Conservation (phyloP, 2,797 vertebrate species). For the Chaunax sp. region DNA sequence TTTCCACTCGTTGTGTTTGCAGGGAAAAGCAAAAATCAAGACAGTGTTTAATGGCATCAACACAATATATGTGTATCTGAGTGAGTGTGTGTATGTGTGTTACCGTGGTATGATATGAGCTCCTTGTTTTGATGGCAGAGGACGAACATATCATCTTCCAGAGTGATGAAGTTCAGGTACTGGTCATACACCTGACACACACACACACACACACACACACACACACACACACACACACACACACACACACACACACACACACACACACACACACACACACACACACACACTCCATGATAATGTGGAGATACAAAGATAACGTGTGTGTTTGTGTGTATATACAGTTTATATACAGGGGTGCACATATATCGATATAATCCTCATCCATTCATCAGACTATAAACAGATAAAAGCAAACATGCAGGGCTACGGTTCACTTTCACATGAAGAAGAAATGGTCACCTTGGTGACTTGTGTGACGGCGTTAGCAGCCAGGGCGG, state of each 20-base stretch:
- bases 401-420: no score
- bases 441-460: constrained; percentile 27
- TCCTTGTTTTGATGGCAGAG: constrained; percentile 98
- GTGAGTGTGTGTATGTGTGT: constrained; percentile 50
- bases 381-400: no score
- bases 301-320: no score
- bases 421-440: no score
- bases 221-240: not conserved
- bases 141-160: constrained; percentile 98
- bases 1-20: no score
- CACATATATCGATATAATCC: no score
- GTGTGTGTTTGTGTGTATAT: no score
- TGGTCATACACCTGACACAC: constrained; percentile 94
- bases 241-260: not conserved
- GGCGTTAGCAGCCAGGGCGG: constrained; percentile 92
- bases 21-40: no score
- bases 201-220: constrained; percentile 2
- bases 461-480: constrained; percentile 97
- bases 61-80: no score
- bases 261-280: constrained; percentile 2
- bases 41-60: no score
- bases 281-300: constrained; percentile 15
- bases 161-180: constrained; percentile 98
- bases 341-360: no score
- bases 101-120: constrained; percentile 95